A percentile compares a stretch with the other conserved stretches of the same genome.
Conservation (phyloP, 2,113 vertebrate species). For the Porphyrio hochstetteri region DNA sequence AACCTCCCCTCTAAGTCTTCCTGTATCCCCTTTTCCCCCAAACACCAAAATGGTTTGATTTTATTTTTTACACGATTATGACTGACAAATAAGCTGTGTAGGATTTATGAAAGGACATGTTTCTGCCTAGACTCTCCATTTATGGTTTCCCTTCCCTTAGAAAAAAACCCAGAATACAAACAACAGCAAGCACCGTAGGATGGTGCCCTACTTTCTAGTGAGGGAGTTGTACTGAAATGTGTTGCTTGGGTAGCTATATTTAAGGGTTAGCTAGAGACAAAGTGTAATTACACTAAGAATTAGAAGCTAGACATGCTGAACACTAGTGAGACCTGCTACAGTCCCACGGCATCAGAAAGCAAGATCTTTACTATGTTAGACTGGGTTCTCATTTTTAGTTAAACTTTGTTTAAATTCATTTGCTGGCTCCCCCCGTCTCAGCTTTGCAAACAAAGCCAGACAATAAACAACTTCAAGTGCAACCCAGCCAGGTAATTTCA, state of each 20-base stretch:
- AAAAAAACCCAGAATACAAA: neutral
- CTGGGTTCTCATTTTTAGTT: neutral
- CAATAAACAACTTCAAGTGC: neutral
- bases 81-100: neutral
- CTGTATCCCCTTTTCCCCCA: neutral
- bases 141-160: neutral
- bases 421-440: neutral
- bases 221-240: neutral
- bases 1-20: neutral
- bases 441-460: neutral
- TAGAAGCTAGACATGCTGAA: constrained; percentile 8
- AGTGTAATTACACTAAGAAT: constrained; percentile 10
- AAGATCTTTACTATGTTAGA: neutral
- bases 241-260: neutral
- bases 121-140: neutral
- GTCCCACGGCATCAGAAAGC: neutral
- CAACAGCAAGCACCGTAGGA: neutral
- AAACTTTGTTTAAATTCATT: neutral
- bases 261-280: neutral
- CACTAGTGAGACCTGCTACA: neutral
- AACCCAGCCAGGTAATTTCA: neutral
- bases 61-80: neutral
- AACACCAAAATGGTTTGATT: neutral
- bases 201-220: constrained; percentile 7
- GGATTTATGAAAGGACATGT: neutral